Evolutionary conservation across 2,888 invertebrate genomes (phyloP).

Genomic region (Sylvicola fuscatus): DNA sequence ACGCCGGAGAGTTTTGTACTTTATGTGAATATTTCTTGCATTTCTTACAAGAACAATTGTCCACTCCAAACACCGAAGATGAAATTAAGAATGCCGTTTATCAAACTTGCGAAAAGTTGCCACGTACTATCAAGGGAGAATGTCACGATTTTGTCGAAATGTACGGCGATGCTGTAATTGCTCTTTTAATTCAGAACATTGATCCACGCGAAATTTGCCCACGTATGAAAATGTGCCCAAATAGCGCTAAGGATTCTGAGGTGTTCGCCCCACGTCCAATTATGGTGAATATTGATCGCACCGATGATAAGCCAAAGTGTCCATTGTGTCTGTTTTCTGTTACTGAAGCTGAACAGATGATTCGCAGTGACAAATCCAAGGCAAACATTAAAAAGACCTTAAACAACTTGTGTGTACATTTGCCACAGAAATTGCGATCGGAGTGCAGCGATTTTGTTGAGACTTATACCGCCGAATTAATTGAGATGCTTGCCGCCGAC

Average conservation of each 20-base stretch:
- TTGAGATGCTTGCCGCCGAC: constrained; percentile 59
- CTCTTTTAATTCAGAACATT: constrained; percentile 45
- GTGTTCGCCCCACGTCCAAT: constrained; percentile 24
- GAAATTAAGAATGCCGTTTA: constrained; percentile 44
- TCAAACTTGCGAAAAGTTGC: constrained; percentile 46
- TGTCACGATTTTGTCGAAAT: constrained; percentile 56
- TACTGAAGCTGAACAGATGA: constrained; percentile 47
- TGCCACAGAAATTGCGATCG: constrained; percentile 37
- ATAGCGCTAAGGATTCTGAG: constrained; percentile 30
- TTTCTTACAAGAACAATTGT: constrained; percentile 51
- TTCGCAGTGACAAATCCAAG: constrained; percentile 56
- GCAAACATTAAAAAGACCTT: constrained; percentile 48
- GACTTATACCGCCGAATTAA: constrained; percentile 50
- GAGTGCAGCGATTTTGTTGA: constrained; percentile 61
- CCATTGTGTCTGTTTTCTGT: constrained; percentile 70
- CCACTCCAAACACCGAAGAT: constrained; percentile 45
- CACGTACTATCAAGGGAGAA: constrained; percentile 34
- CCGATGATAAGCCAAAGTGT: constrained; percentile 39
- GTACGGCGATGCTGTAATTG: constrained; percentile 62
- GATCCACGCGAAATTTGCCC: constrained; percentile 36
- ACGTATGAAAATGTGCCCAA: constrained; percentile 43
- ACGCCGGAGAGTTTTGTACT: constrained; percentile 37
- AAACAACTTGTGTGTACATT: constrained; percentile 43
- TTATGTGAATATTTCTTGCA: constrained; percentile 70
- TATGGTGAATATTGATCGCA: constrained; percentile 9